A percentile compares a stretch with the other conserved stretches of the same genome.
phyloP scores from a whole-genome alignment of 2,113 vertebrate genomes.

The Saiga tatarica region DNA sequence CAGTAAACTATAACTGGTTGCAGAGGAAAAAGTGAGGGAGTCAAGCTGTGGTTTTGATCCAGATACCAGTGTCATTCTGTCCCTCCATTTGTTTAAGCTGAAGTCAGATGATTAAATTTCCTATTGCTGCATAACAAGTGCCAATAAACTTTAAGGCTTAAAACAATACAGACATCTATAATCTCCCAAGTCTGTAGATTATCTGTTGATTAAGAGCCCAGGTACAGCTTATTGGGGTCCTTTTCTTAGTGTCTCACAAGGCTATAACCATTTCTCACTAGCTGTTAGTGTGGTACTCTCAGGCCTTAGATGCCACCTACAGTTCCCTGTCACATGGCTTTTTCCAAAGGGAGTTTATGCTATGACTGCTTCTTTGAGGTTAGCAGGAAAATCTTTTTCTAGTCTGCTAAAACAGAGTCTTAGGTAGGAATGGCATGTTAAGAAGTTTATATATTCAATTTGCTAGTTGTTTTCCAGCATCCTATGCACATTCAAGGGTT shows the following conservation, averaged over 20 bases:
- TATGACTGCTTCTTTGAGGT: not conserved
- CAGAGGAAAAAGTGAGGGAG: not conserved
- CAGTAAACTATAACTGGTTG: not conserved
- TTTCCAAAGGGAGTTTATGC: not conserved
- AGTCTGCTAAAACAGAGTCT: not conserved
- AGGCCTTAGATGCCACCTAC: not conserved
- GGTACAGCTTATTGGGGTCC: not conserved
- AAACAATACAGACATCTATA: not conserved
- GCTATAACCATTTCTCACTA: not conserved
- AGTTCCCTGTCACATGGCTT: not conserved
- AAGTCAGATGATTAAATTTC: constrained; percentile 18
- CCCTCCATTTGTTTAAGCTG: not conserved
- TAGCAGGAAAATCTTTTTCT: not conserved
- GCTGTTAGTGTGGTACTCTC: not conserved
- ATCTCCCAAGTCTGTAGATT: not conserved
- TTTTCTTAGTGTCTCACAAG: not conserved
- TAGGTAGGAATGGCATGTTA: not conserved
- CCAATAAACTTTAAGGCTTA: not conserved
- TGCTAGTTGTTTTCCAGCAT: not conserved
- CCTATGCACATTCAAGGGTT: not conserved
- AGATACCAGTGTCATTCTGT: not conserved
- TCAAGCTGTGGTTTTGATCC: not conserved
- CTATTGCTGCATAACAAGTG: not conserved
- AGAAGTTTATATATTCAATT: not conserved
- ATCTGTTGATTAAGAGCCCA: not conserved